Base-by-base conservation (phyloP, 2,797 vertebrate species). In the Siniperca undulata region DNA sequence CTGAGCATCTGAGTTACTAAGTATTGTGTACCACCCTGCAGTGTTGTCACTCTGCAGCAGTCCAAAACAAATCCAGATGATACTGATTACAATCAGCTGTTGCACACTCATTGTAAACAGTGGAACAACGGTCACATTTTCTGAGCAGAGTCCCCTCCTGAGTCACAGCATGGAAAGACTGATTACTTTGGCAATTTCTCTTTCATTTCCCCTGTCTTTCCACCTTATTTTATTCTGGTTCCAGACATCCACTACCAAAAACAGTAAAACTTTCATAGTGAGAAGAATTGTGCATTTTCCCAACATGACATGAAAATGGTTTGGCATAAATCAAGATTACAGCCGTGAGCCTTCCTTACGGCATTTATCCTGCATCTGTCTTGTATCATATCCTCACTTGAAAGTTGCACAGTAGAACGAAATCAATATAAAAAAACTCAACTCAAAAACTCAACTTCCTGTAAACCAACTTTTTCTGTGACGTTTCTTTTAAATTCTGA, bases 61-160 rank as follows among this genome's bases (percentile, higher is more conserved):
- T 55, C 24, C 22, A 27, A 78, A 80, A 61, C 50, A 71, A 38
- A 72, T 44, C 88, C 84, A 84, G 59, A 84, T 81, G 80, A 84
- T 36, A 16, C 34, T 79, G 76, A 89, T 83, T 73, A 1, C 17
- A 58, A 61, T 78, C 80, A 83, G 70, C 74, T 79, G 74, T 38
- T 61, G 74, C 36, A 17, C 17, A 0, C 7, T 65, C 1, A 4
- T 44, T 13, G n/a, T 65, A 70, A 88, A 84, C 66, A 69, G 71
- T 17, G 46, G 64, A 59, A 66, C 10, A 74, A 48, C 2, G 5
- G 42, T 80, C 65, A 78, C 61, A 22, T 79, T 90, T 86, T 73
- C 42, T 11, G 40, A 79, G 58, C 50, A 10, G 50, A 30, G n/a
- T 62, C 55, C 19, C 11, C 13, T 7, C 69, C 59, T 70, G 58